Percentiles rank a stretch among this genome's conserved stretches.
Evolutionary conservation across 2,797 vertebrate species (phyloP).

Genomic region (Gila robusta): DNA sequence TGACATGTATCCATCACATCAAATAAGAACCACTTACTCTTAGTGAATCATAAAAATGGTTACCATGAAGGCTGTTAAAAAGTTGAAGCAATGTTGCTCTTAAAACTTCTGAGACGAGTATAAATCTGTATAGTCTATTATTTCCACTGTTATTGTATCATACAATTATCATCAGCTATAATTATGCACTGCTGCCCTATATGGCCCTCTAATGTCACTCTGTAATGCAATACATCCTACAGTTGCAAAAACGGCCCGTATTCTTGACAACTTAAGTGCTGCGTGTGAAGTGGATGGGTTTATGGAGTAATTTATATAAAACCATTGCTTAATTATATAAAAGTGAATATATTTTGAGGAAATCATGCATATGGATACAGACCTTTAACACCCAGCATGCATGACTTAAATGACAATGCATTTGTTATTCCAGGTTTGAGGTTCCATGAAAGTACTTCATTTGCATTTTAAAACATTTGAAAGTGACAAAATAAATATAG

Average conservation of each 20-base stretch:
- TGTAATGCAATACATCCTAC: conserved; percentile 32
- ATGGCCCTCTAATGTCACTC: conserved; percentile 13
- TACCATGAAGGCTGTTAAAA: not conserved
- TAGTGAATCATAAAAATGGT: not conserved
- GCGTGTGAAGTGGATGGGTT: not conserved
- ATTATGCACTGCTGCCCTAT: conserved; percentile 31
- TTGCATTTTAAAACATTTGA: not conserved
- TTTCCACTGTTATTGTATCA: conserved; percentile 15
- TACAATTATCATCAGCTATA: conserved; percentile 34
- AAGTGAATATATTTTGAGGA: conserved; percentile 16
- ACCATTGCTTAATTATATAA: conserved; percentile 15
- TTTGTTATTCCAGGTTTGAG: not conserved
- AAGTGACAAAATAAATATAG: not conserved
- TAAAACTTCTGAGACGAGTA: conserved; percentile 5
- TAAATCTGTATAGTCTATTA: conserved; percentile 30
- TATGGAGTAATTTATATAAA: conserved; percentile 25
- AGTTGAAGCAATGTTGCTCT: conserved; percentile 12
- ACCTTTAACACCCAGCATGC: conserved; percentile 13
- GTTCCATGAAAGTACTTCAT: not conserved
- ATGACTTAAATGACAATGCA: not conserved
- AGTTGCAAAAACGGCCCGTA: not conserved
- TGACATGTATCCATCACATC: not conserved
- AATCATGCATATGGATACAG: conserved; percentile 22
- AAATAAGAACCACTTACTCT: not conserved
- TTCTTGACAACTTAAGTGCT: conserved; percentile 39